Evolutionary conservation across 2,888 invertebrate genomes (phyloP), one percentile per base, ranked within the genome.

Genomic region (Ischnus inquisitorius): DNA sequence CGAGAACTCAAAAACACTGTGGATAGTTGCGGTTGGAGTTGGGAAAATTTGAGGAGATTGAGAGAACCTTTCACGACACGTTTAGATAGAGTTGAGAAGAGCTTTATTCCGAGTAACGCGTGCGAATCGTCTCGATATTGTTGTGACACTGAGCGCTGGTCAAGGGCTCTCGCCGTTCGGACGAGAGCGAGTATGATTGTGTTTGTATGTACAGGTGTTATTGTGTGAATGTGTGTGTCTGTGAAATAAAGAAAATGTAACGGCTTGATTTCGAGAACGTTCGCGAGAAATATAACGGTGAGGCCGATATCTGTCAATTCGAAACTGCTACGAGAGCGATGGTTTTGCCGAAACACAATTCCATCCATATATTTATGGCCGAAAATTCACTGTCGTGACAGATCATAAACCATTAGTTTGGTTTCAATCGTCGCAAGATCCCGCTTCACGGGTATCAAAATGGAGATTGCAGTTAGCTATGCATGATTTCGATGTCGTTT

Each of bases 1-100:
- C 16, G 69, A 71, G 54, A 57, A 46, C 43, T 65, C 65, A 12
- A 43, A 12, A 14, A 43, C 22, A 46, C 41, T 43, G 65, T 12
- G 14, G 51, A 16, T 16, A 16, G 6, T 51, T n/a, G 34, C 16
- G 16, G 51, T 51, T 1, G 51, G 16, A 51, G n/a, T 16, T n/a
- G 51, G 51, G 51, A 51, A 16, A 16, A 2, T 5, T 3, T 34
- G 0, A 5, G 34, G 0, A 51, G 16, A 16, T 2, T 16, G 6
- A 43, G 0, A 43, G 14, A 43, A 14, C 1, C 34, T 43, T 14
- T 2, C 43, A 43, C 43, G 14, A 14, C 43, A 43, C 14, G 34
- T 34, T 34, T 1, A 34, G 3, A 34, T 43, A 1, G 14, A 43
- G 3, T 43, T 6, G 12, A 43, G 43, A 43, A 10, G 43, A 43